These are phyloP conservation scores for Sinelater perroti DNA, from an alignment of 2,888 invertebrate species.

Conservation along the genomic window DNA sequence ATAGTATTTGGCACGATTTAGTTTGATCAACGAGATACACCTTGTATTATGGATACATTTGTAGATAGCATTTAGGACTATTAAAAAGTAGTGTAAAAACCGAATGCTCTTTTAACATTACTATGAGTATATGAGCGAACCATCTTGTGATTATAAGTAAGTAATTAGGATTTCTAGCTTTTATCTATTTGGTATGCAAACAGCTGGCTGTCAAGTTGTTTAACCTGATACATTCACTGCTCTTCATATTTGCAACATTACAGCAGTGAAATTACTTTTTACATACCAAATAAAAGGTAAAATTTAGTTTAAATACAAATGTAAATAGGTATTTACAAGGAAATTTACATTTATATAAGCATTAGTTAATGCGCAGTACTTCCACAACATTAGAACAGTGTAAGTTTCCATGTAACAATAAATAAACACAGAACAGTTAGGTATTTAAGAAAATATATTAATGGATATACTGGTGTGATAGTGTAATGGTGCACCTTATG, in stretches of 20 bases:
- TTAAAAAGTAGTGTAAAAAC: slow-evolving; percentile 22
- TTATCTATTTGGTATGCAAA: slow-evolving; percentile 19
- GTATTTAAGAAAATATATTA: slow-evolving; percentile 35
- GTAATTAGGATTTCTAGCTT: slow-evolving; percentile 15
- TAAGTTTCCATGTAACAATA: slow-evolving; percentile 33
- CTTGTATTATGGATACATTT: slow-evolving; percentile 47
- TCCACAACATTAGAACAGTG: slow-evolving; percentile 42
- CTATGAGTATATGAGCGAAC: slow-evolving; percentile 20
- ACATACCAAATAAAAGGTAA: slow-evolving; percentile 14
- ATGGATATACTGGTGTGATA: slow-evolving; percentile 60
- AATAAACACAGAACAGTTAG: slow-evolving; percentile 13
- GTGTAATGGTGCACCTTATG: slow-evolving; percentile 60
- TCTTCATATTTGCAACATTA: too few species aligned
- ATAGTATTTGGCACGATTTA: slow-evolving; percentile 34
- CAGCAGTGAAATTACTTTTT: slow-evolving; percentile 4
- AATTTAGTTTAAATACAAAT: slow-evolving; percentile 13
- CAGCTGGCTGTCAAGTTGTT: too few species aligned
- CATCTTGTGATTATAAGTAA: slow-evolving; percentile 34
- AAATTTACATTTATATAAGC: slow-evolving; percentile 35
- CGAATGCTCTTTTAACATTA: slow-evolving; percentile 26
- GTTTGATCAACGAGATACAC: slow-evolving; percentile 46
- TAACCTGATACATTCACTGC: too few species aligned
- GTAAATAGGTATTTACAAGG: slow-evolving; percentile 31
- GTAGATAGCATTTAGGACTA: slow-evolving; percentile 22
- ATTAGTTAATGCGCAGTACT: slow-evolving; percentile 49